Evolutionary conservation across 1,140 invertebrate genomes (phyloP), one percentile per base, ranked within the genome.

Genomic region (Myzus persicae): DNA sequence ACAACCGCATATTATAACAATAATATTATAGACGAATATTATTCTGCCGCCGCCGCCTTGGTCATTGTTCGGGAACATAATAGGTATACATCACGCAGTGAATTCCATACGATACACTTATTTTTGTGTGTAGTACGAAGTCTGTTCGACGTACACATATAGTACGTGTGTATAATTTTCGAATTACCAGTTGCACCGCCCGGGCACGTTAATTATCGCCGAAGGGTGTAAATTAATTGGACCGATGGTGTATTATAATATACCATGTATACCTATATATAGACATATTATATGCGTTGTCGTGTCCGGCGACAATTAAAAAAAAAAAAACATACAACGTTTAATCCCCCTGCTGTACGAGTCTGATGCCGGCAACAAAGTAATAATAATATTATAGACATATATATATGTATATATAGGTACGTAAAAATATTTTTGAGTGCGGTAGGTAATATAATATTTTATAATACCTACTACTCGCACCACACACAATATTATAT

Each of bases 161-260:
- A n/a, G 36, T 76, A 76, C 59, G 38, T 38, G 81, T 38, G 81
- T 82, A 84, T 84, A 84, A 84, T 84, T 84, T 84, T 84, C 40
- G 24, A 84, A 84, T 84, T 84, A 40, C 24, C 5, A 24, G 38
- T 24, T 26, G 38, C 38, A 42, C 82, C 22, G 40, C 8, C 38
- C 22, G 82, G 9, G 22, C 40, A 26, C 1, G 38, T 40, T 84
- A 84, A 84, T 84, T 84, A 84, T 42, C 38, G 38, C 82, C 36
- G 36, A 26, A 24, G 38, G 82, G 82, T 84, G 82, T 84, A 84
- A 84, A 84, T 40, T 84, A 84, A 84, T 84, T 84, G 24, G 24
- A 24, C 38, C 36, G 81, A 51, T 2, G 6, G 22, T 82, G 36
- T 82, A n/a, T 26, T 82, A 40, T 82, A 76, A 31, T 31, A 76